Evolutionary conservation across 2,113 vertebrate genomes (phyloP), one percentile per base, ranked within the genome.

Genomic region (Zapornia atra): DNA sequence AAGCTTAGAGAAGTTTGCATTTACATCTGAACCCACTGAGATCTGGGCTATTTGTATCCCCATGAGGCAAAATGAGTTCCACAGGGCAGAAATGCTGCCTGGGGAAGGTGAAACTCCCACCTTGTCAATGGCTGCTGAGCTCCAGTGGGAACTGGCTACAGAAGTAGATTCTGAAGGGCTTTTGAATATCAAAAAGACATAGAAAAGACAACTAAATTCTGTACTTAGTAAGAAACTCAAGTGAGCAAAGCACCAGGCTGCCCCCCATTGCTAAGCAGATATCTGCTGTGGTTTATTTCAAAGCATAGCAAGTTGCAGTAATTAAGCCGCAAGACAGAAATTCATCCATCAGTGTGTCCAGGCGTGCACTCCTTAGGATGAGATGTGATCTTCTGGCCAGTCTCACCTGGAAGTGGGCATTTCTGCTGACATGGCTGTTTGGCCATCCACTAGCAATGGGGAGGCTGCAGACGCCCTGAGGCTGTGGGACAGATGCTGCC

Each of bases 241-340:
- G 9, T 54, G 72, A 95, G 86, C 36, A 73, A 73, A 95, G 56
- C 59, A 73, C 11, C 56, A 33, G 50, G 40, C 68, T 90, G 65
- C 46, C 82, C 73, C 82, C 63, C 48, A 56, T 57, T 38, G 66
- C 90, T 53, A 44, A 53, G 79, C 71, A 82, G 82, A 65, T 63
- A 85, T 53, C 66, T 92, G 82, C 85, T 80, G 86, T 73, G 88
- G 75, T 90, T 92, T 80, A 73, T 94, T 94, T 86, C 86, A 88
- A 86, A 93, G 90, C 76, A 57, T 5, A n/a, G 68, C 40, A 16
- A 93, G 50, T 20, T 88, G 63, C 82, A 86, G 54, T 77, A 85
- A 83, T 86, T 69, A 90, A 86, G 54, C 54, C 81, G 42, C 75
- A 92, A 72, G 90, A 80, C 59, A 57, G 44, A 56, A 63, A 61